Percentiles rank a stretch among this genome's conserved stretches.
Conservation (phyloP, 2,797 vertebrate species). For the Tamandua tetradactyla region DNA sequence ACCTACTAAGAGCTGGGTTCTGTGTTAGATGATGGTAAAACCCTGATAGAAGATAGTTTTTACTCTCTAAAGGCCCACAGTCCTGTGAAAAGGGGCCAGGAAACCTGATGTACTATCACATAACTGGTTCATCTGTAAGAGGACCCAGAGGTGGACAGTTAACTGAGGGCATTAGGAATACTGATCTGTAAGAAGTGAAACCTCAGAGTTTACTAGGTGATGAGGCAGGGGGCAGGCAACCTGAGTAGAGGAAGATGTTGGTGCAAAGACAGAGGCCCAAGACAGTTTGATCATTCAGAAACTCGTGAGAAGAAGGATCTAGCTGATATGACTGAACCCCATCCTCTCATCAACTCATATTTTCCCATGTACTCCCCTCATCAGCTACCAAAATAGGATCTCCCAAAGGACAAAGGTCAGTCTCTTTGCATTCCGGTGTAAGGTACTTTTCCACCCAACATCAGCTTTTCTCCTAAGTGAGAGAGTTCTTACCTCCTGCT, state of each 20-base stretch:
- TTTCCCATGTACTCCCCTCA: neutral
- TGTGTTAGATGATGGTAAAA: neutral
- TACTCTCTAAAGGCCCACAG: neutral
- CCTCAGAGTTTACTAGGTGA: neutral
- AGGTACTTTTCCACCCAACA: neutral
- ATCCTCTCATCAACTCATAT: neutral
- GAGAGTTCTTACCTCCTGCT: conserved; percentile 41
- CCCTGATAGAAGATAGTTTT: neutral
- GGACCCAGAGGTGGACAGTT: neutral
- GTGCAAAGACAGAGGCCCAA: neutral
- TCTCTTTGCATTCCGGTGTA: neutral
- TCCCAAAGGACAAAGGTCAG: neutral
- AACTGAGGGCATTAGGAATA: neutral
- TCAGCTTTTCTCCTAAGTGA: neutral
- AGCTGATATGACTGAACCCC: neutral
- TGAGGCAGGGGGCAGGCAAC: neutral
- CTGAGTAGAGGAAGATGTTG: neutral
- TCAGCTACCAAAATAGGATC: neutral
- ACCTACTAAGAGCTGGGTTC: neutral
- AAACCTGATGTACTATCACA: neutral
- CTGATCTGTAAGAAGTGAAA: neutral
- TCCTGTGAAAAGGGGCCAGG: neutral
- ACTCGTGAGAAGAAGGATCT: neutral
- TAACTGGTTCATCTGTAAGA: accelerated
- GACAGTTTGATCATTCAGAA: neutral